Evolutionary conservation across 2,797 vertebrate species (phyloP), one percentile per base, ranked within the genome.

Genomic region (Leuciscus waleckii): DNA sequence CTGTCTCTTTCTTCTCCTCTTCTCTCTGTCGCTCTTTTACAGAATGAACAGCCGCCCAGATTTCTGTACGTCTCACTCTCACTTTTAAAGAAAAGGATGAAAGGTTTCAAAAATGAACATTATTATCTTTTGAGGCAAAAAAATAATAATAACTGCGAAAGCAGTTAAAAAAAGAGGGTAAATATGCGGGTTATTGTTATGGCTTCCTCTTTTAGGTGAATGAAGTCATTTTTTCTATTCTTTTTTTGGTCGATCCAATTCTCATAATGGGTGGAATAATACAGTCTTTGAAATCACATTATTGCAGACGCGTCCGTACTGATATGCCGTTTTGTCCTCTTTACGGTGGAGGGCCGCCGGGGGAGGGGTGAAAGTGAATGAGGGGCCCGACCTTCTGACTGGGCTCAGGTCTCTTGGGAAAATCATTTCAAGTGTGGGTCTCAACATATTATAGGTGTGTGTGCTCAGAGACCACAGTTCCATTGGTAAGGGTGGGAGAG

Each of bases 241-340:
- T 67, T 43, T 79, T 73, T 80, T 65, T 4, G 71, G 71, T 69
- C 51, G 58, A 87, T 90, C 85, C 89, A 88, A 88, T 88, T 88
- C 77, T 37, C 85, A 79, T 90, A 90, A 88, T 90, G 89, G 87
- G 51, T 83, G 37, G 84, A 88, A 87, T 90, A 85, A 90, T 85
- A 81, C 41, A 49, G 58, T 86, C 80, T 63, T 81, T 78, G 85
- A 87, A 89, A 85, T 89, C 79, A 85, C 87, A 88, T 89, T 89
- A 88, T 54, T 68, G 87, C 85, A 37, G 73, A 35, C 83, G 86
- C 77, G 58, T 81, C 83, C 29, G 37, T 41, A 61, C 84, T 67
- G 70, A 76, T 86, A 88, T 88, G 85, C 32, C 79, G 82, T 83
- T 87, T 83, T 82, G 71, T 77, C 78, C 13, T 61, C 83, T 84